Conservation (phyloP, 2,113 vertebrate species). For the Dissostichus mawsoni region DNA sequence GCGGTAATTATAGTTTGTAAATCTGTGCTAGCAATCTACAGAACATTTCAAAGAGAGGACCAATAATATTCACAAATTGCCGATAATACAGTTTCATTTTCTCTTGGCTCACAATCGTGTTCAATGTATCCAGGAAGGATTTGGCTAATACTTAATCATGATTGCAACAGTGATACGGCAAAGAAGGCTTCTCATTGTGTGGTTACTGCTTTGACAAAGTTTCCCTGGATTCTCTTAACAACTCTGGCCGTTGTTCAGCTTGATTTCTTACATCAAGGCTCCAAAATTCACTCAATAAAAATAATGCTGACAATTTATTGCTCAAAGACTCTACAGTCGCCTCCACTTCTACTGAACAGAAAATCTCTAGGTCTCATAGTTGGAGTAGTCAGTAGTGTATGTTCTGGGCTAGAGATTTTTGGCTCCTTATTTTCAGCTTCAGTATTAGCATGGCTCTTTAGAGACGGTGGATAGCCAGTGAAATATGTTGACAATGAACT, state of each 20-base stretch:
- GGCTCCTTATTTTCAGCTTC: not conserved
- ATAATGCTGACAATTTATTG: not conserved
- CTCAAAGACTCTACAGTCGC: not conserved
- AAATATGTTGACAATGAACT: not conserved
- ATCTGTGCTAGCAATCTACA: not conserved
- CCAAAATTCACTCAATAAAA: constrained; percentile 1
- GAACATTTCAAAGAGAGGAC: not conserved
- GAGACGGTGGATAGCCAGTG: not conserved
- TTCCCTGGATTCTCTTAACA: constrained; percentile 1
- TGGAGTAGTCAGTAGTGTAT: not conserved
- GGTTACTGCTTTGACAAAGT: not conserved
- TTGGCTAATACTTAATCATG: constrained; percentile 11
- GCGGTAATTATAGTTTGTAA: not conserved
- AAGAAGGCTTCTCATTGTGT: not conserved
- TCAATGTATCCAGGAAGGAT: constrained; percentile 7
- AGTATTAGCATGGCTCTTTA: not conserved
- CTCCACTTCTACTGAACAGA: not conserved
- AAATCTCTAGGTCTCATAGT: not conserved
- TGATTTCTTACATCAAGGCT: not conserved
- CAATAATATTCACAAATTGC: not conserved
- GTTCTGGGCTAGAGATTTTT: not conserved
- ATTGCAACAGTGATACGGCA: not conserved
- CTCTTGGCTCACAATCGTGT: not conserved
- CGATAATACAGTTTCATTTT: constrained; percentile 18
- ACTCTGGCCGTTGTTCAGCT: constrained; percentile 1